Evolutionary conservation across 2,113 vertebrate genomes (phyloP), one percentile per base, ranked within the genome.

Genomic region (Bos javanicus): DNA sequence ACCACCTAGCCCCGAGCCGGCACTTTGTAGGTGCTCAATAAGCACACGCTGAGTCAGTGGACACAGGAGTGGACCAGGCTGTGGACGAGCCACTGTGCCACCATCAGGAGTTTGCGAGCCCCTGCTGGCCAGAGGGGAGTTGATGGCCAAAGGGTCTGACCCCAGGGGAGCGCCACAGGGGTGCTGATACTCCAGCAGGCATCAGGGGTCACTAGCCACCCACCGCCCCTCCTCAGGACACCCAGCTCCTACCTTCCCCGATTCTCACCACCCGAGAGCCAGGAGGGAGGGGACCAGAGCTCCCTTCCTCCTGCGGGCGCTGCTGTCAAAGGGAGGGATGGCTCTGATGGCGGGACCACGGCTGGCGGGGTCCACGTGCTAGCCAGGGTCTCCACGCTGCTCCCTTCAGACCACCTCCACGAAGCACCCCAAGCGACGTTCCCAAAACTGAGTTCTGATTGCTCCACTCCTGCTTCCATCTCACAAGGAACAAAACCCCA

Each of bases 341-440:
- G 21, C 48, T 43, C 13, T 30, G 33, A 25, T 33, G 59, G 17
- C 0, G 1, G 2, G n/a, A 36, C 5, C 3, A 1, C 30, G 3
- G 33, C 39, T 8, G 21, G 78, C 4, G 0, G 25, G 39, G 59
- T 43, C 28, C 28, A 0, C 0, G 17, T 19, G 48, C 71, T 62
- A 48, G 21, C n/a, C 1, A 0, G 52, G 36, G 71, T 25, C 46
- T 62, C 87, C 60, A 30, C 3, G 2, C 62, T 50, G 12, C 78
- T 64, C 43, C 12, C 30, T 33, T 16, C 39, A 33, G 26, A 11
- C 46, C 67, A 78, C 25, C 33, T 59, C 23, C 1, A 7, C 5
- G 6, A 36, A 62, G 48, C 48, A 48, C 56, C 46, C n/a, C 10
- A 9, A 33, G n/a, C 4, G 0, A 7, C 4, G 8, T 46, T 9